Percentiles rank a stretch among this genome's conserved stretches.
phyloP scores from a whole-genome alignment of 2,888 invertebrate genomes.

The Aspidapion aeneum region DNA sequence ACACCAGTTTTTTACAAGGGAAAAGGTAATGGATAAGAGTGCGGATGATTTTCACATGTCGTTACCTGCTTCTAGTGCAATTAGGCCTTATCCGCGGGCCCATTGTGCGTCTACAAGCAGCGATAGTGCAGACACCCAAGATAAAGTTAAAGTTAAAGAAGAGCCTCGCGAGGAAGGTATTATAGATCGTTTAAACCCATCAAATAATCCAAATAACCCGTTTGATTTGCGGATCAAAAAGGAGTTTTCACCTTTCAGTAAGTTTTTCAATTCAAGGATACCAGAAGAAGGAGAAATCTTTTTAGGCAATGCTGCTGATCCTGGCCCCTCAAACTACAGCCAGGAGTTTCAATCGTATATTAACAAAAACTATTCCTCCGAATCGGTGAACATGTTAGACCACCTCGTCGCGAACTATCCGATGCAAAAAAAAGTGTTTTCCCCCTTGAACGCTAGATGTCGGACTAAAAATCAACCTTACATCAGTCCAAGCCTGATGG shows the following conservation, averaged over 20 bases:
- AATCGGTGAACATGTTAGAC: background rate
- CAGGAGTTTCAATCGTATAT: background rate
- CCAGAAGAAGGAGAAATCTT: background rate
- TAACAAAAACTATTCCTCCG: background rate
- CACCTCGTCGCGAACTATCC: background rate
- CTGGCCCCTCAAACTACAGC: background rate
- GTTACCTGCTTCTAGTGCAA: no score
- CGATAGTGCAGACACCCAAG: no score
- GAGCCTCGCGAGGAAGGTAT: background rate
- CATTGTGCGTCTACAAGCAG: no score
- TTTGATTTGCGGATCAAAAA: background rate
- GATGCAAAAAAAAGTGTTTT: slow-evolving; percentile 29
- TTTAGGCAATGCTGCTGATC: background rate
- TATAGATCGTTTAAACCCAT: no score
- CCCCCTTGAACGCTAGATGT: slow-evolving; percentile 38
- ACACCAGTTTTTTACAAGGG: no score
- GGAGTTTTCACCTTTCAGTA: background rate
- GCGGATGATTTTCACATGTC: no score
- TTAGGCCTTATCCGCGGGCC: no score
- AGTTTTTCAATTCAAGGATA: no score
- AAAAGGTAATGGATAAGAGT: no score
- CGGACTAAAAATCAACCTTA: slow-evolving; percentile 42
- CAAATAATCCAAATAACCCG: background rate
- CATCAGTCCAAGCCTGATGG: slow-evolving; percentile 42
- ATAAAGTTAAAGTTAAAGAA: background rate